phyloP scores from a whole-genome alignment of 2,888 invertebrate species.

The Crocallis elinguaria region DNA sequence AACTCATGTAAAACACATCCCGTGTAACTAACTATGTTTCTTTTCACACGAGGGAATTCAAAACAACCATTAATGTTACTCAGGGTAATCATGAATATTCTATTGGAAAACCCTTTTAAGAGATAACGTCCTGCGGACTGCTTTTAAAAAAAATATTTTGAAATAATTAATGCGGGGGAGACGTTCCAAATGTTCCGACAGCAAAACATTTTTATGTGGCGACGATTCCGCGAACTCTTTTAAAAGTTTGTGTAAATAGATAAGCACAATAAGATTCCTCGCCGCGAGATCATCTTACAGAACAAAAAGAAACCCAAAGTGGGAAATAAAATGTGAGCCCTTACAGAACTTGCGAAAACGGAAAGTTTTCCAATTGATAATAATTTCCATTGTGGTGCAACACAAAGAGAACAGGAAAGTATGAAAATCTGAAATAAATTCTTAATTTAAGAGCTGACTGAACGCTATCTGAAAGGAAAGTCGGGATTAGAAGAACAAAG shows the following conservation, averaged over 20 bases:
- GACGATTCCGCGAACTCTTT: constrained; percentile 34
- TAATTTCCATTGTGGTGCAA: constrained; percentile 81
- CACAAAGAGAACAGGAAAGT: constrained; percentile 78
- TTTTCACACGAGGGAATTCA: constrained; percentile 68
- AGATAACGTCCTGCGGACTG: constrained; percentile 53
- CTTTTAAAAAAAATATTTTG: constrained; percentile 58
- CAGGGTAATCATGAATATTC: constrained; percentile 73
- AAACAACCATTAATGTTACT: constrained; percentile 73
- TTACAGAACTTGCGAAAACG: constrained; percentile 70
- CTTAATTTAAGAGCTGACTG: constrained; percentile 81
- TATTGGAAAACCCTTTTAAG: constrained; percentile 70
- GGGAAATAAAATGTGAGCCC: constrained; percentile 73
- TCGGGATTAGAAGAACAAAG: constrained; percentile 79
- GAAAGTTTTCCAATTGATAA: constrained; percentile 82
- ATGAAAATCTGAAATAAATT: constrained; percentile 82
- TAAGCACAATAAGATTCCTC: constrained; percentile 48
- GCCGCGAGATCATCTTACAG: constrained; percentile 50
- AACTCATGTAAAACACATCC: constrained; percentile 51
- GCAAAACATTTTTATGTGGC: constrained; percentile 19
- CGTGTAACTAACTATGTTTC: constrained; percentile 53
- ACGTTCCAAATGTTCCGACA: constrained; percentile 33
- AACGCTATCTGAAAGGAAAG: constrained; percentile 78
- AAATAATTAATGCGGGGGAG: constrained; percentile 53
- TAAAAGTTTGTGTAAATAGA: constrained; percentile 41
- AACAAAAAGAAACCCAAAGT: constrained; percentile 66